Percentiles rank a stretch among this genome's conserved stretches.
These are phyloP conservation scores for Euproctis similis DNA, from an alignment of 2,888 invertebrate genomes.

Conservation along the genomic window DNA sequence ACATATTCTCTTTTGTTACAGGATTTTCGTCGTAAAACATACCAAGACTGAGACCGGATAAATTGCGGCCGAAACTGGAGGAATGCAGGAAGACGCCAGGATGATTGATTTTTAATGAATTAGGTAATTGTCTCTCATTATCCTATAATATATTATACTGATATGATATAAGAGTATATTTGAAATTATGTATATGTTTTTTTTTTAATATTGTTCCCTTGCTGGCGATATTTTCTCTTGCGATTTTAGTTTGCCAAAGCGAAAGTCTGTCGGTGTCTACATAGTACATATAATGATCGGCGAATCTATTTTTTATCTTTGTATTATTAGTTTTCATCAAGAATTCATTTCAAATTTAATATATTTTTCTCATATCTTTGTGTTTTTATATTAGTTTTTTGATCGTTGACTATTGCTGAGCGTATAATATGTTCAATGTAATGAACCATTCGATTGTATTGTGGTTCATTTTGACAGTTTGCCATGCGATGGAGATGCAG, in stretches of 20 bases:
- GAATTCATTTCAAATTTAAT: too few relatives aligned
- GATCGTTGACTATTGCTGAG: background rate
- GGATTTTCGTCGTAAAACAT: constrained; percentile 17
- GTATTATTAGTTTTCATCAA: too few relatives aligned
- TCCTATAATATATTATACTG: constrained; percentile 4
- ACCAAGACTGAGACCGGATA: too few relatives aligned
- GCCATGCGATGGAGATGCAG: constrained; percentile 11
- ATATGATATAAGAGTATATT: constrained; percentile 7
- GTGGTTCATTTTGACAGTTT: constrained; percentile 41
- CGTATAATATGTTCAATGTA: constrained; percentile 3
- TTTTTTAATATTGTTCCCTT: constrained; percentile 5
- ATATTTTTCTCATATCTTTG: too few relatives aligned
- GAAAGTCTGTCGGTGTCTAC: constrained; percentile 7
- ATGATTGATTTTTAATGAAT: too few relatives aligned
- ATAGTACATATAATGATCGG: background rate
- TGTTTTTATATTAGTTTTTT: background rate
- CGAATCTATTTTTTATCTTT: background rate
- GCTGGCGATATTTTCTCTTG: constrained; percentile 13
- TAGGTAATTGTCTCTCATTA: constrained; percentile 17
- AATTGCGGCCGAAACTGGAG: background rate
- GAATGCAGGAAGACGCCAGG: background rate
- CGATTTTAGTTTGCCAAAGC: constrained; percentile 17
- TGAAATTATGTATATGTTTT: constrained; percentile 4
- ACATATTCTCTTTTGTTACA: constrained; percentile 40
- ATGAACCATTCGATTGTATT: constrained; percentile 37